phyloP scores from a whole-genome alignment of 2,797 vertebrate species.

The Psittacula echo region DNA sequence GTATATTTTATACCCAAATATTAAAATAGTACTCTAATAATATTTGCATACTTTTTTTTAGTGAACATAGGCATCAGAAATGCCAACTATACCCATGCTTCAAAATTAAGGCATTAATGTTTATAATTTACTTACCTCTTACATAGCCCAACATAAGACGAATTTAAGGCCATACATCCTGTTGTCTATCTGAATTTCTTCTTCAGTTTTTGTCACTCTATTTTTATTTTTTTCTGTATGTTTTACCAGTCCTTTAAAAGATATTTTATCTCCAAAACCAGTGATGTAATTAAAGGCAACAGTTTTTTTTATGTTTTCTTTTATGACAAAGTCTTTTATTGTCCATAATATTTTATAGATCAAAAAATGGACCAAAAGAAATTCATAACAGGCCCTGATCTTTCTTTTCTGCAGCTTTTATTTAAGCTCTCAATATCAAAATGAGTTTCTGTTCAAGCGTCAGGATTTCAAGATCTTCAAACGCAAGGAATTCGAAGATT shows the following conservation, averaged over 20 bases:
- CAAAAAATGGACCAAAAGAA: neutral
- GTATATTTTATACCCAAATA: neutral
- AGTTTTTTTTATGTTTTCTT: neutral
- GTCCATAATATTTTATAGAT: neutral
- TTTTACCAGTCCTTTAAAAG: neutral
- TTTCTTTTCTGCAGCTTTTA: neutral
- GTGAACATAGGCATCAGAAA: neutral
- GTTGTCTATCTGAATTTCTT: neutral
- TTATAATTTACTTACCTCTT: neutral
- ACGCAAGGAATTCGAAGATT: neutral
- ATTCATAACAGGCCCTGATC: neutral
- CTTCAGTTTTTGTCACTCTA: neutral
- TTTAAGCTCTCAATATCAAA: neutral
- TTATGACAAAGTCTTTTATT: neutral
- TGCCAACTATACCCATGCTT: neutral
- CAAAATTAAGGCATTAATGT: neutral
- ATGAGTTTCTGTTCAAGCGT: neutral
- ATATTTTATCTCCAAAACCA: neutral
- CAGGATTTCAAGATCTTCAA: neutral
- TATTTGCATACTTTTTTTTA: accelerated
- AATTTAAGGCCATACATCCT: neutral
- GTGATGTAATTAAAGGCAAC: neutral
- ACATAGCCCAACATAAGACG: neutral
- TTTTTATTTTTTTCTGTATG: neutral
- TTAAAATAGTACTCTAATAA: neutral